Conservation (phyloP, 2,797 vertebrate species). For the Bufotes viridis region DNA sequence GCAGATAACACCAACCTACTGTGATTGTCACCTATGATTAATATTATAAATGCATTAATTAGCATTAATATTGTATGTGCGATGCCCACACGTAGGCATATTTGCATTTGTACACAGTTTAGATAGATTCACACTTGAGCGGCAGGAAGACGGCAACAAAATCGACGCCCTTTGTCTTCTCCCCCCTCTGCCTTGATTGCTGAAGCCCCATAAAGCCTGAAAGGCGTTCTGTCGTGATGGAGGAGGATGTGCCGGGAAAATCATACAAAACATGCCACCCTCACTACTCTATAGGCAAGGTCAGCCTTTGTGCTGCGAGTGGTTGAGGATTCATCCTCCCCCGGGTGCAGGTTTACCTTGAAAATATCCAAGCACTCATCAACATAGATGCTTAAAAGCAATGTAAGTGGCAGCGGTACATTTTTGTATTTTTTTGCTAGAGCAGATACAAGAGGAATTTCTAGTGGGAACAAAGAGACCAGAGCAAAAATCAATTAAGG, state of each 20-base stretch:
- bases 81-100: background rate
- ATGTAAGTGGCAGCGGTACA: background rate
- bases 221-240: background rate
- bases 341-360: slow-evolving; percentile 48
- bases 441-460: slow-evolving; percentile 9
- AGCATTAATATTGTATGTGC: background rate
- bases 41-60: background rate
- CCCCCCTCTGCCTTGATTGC: background rate
- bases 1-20: slow-evolving; percentile 11
- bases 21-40: background rate
- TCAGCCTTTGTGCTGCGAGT: slow-evolving; percentile 34
- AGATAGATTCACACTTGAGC: background rate
- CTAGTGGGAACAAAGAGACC: slow-evolving; percentile 12
- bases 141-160: background rate
- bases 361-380: slow-evolving; percentile 27
- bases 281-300: slow-evolving; percentile 40
- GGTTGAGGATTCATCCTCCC: slow-evolving; percentile 49
- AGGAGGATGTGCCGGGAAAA: background rate
- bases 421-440: background rate
- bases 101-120: background rate
- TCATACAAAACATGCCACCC: slow-evolving; percentile 35
- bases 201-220: background rate
- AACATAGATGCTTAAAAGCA: slow-evolving; percentile 34
- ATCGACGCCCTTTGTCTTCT: background rate
- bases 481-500: slow-evolving; percentile 7